Conservation (phyloP, 1,140 invertebrate genomes). For the Frieseomelitta varia region DNA sequence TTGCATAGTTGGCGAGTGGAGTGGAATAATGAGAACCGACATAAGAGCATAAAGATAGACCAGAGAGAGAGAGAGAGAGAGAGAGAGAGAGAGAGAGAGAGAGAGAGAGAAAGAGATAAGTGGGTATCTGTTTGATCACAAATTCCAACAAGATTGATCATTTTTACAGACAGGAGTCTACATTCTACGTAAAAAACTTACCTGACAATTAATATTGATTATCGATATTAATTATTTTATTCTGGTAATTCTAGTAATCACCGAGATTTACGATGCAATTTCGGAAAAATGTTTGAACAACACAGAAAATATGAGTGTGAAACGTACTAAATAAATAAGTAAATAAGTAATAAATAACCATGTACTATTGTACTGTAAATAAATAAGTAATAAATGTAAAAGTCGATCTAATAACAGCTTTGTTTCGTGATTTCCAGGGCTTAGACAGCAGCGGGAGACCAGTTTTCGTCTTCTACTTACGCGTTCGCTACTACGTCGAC, state of each 20-base stretch:
- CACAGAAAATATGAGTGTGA: neutral
- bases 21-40: neutral
- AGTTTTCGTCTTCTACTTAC: slow-evolving; percentile 93
- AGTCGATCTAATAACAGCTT: slow-evolving; percentile 36
- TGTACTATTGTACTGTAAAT: too few species aligned
- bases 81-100: too few species aligned
- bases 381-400: neutral
- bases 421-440: slow-evolving; percentile 85
- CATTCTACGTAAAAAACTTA: too few species aligned
- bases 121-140: neutral
- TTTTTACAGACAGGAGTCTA: too few species aligned
- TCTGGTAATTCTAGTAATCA: too few species aligned
- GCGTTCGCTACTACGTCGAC: slow-evolving; percentile 97
- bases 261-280: neutral
- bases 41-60: neutral
- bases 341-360: neutral
- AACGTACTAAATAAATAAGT: too few species aligned
- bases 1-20: neutral
- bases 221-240: too few species aligned
- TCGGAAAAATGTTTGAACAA: neutral
- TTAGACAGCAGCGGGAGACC: slow-evolving; percentile 94
- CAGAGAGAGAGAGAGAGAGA: neutral
- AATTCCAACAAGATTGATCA: neutral
- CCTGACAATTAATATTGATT: too few species aligned
- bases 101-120: neutral